Percentiles rank a stretch among this genome's conserved stretches.
Conservation (phyloP, 2,113 vertebrate genomes). For the Casuarius casuarius region DNA sequence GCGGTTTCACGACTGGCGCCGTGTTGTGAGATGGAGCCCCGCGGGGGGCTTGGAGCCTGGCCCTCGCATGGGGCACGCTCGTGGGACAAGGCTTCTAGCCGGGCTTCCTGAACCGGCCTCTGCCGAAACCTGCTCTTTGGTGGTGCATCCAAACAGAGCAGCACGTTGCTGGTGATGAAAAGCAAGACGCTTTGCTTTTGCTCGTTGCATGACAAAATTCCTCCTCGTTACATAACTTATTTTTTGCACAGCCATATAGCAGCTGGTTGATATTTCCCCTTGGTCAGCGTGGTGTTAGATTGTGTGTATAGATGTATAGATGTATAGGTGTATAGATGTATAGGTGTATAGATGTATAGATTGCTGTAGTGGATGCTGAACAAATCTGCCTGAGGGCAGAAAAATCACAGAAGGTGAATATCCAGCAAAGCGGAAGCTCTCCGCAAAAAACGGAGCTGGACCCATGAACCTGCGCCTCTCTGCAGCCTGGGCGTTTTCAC, state of each 20-base stretch:
- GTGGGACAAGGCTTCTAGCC: background rate
- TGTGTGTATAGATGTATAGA: no score
- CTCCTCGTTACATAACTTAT: background rate
- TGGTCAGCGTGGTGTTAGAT: background rate
- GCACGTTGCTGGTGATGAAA: background rate
- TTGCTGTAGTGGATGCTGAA: background rate
- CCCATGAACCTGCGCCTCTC: background rate
- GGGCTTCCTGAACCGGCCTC: background rate
- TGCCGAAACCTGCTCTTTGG: background rate
- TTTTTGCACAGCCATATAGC: background rate
- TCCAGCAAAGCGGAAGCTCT: background rate
- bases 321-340: no score
- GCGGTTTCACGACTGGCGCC: fast-evolving
- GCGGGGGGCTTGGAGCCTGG: background rate
- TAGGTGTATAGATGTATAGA: no score
- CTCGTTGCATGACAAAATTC: background rate
- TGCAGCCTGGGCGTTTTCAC: background rate
- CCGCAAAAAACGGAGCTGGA: background rate
- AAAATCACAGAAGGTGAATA: background rate
- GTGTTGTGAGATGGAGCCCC: background rate
- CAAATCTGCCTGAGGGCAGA: background rate
- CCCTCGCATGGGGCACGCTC: background rate
- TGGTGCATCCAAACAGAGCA: background rate
- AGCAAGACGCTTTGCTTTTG: conserved; percentile 27
- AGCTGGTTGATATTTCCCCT: background rate